These are phyloP conservation scores for Aethina tumida DNA, from an alignment of 1,140 invertebrate genomes.

Conservation along the genomic window DNA sequence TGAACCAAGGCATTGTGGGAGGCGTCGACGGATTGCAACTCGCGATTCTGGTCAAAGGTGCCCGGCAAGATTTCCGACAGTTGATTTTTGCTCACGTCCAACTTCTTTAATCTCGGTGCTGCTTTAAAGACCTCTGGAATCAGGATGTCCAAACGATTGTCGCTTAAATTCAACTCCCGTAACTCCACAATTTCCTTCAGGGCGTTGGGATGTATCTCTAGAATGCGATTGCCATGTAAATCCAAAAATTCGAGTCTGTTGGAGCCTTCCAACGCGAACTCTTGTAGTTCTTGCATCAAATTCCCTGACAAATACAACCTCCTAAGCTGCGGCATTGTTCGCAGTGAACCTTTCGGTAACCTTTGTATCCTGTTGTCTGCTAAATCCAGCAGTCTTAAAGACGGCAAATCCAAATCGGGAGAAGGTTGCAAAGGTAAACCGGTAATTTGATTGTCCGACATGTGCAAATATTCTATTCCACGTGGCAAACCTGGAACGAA, in stretches of 20 bases:
- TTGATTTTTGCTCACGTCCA: conserved; percentile 71
- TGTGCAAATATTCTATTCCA: conserved; percentile 66
- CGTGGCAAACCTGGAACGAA: conserved; percentile 62
- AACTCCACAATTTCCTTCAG: conserved; percentile 53
- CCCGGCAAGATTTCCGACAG: conserved; percentile 55
- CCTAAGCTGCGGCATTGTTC: conserved; percentile 56
- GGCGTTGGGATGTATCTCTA: conserved; percentile 53
- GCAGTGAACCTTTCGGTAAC: conserved; percentile 53
- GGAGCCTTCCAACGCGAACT: conserved; percentile 58
- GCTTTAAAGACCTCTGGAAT: conserved; percentile 57
- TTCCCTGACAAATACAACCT: conserved; percentile 71
- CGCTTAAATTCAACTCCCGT: conserved; percentile 58
- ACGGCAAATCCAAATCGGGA: conserved; percentile 57
- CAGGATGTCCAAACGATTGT: conserved; percentile 65
- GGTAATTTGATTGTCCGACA: conserved; percentile 63
- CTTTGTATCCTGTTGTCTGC: conserved; percentile 66
- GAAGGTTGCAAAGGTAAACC: conserved; percentile 50
- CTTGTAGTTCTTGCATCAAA: conserved; percentile 56
- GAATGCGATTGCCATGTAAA: conserved; percentile 63
- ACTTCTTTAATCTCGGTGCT: conserved; percentile 48
- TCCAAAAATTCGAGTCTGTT: conserved; percentile 65
- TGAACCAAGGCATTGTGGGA: conserved; percentile 67
- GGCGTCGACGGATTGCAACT: conserved; percentile 62
- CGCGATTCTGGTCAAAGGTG: conserved; percentile 53
- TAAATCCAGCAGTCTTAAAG: conserved; percentile 61